These are phyloP conservation scores for Gambusia holbrooki DNA, from an alignment of 2,113 vertebrate species.

Conservation along the genomic window DNA sequence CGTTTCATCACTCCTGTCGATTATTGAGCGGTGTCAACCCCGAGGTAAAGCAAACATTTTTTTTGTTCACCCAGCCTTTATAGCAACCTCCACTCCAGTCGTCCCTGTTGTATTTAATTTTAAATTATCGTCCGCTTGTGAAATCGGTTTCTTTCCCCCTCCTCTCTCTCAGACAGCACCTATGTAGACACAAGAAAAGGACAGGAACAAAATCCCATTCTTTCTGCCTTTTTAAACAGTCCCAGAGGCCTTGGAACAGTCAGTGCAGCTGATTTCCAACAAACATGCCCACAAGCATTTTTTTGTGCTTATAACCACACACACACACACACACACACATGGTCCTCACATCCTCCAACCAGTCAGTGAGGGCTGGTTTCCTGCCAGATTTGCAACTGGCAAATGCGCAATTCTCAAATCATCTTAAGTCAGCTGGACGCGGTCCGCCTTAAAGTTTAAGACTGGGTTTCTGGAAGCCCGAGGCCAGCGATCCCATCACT, in stretches of 20 bases:
- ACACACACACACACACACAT: constrained; percentile 2
- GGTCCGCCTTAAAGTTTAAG: constrained; percentile 47
- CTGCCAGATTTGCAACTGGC: constrained; percentile 54
- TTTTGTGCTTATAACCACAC: constrained; percentile 16
- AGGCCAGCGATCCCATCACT: constrained; percentile 45
- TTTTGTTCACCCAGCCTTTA: not conserved
- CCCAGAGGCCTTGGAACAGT: constrained; percentile 55
- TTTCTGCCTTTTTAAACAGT: constrained; percentile 63
- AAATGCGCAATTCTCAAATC: constrained; percentile 64
- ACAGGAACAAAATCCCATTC: constrained; percentile 45
- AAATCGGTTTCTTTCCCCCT: constrained; percentile 1
- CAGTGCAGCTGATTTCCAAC: constrained; percentile 46
- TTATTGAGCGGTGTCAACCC: not conserved
- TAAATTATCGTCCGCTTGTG: not conserved
- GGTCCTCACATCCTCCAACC: constrained; percentile 18
- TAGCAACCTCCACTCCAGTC: not conserved
- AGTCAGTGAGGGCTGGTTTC: constrained; percentile 34
- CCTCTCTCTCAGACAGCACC: not conserved
- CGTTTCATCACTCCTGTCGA: not conserved
- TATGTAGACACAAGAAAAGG: constrained; percentile 7
- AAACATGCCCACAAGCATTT: constrained; percentile 53
- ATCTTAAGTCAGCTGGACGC: constrained; percentile 57
- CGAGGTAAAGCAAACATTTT: not conserved
- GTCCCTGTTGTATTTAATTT: not conserved
- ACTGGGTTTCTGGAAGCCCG: constrained; percentile 49